Base-by-base conservation (phyloP, 2,113 vertebrate genomes). In the Protomyctophum bolini region DNA sequence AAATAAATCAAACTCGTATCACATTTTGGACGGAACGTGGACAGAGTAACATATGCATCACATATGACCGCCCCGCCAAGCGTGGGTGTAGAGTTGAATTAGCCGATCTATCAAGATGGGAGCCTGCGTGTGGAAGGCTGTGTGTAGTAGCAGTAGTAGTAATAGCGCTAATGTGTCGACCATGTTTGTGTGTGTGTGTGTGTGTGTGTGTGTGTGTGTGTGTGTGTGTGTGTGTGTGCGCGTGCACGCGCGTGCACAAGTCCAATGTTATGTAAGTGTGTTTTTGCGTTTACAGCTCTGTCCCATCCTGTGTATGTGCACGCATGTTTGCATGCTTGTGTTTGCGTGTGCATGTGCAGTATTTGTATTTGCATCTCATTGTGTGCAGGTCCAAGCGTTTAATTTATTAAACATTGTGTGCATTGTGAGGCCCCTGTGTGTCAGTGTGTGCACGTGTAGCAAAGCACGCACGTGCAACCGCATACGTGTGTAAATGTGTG, bases 401-500 rank as follows among this genome's bases (percentile, higher is more conserved):
- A 21, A 21, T 21, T 21, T 21, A 21, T 21, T 1, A 21, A 21
- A 21, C 21, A 21, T 21, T 21, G 21, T 21, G 21, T 21, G 21
- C 21, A 21, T 21, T 7, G 5, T 9, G 14, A 6, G 14, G 67
- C 63, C 7, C 21, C n/a, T 58, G 45, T 66, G 10, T 56, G 6
- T 64, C 4, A 47, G 56, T 68, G 4, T 41, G 15, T 64, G 49
- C 21, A 50, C 8, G 11, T 8, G 2, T n/a, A 21, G 21, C 12
- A 28, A n/a, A 4, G 14, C 15, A 41, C 33, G 33, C 33, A 41
- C 47, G 2, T 6, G 33, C 33, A 41, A 41, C 33, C 33, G 51
- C 46, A 29, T 56, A 63, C 46, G 89, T 91, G 90, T 89, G 80
- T 90, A 86, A 91, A 89, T 87, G 87, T 91, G 81, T 89, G 84